Base-by-base conservation (phyloP, 1,140 invertebrate species). In the Aphis craccivora region DNA sequence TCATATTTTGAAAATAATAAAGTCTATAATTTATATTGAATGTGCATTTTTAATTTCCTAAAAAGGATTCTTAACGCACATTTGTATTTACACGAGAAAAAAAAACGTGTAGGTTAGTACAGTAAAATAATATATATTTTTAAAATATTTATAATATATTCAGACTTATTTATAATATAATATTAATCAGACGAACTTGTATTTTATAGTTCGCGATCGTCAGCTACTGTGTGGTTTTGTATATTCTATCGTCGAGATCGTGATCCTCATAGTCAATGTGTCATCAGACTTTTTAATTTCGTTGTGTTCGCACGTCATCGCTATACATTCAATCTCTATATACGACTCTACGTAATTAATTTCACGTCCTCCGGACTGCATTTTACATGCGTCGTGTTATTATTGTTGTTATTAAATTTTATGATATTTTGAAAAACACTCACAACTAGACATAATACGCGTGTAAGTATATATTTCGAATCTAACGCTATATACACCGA, bases 261-360 rank as follows among this genome's bases (percentile, higher is more conserved):
- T 91, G 90, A 83, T 91, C 76, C 9, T 2, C 67, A 37, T 30
- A 30, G 37, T 67, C 43, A 40, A 93, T 53, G 48, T 93, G 91
- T 93, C 91, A n/a, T 83, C 90, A 76, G 67, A 53, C 67, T 86
- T 86, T 92, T 93, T 93, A 93, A 93, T 93, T 93, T 86, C 22
- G 91, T 93, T 51, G 37, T 93, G 91, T 93, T 51, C 51, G 91
- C 48, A 48, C 91, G 91, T 93, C 91, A 93, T 53, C 91, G 48
- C 76, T 40, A 22, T 87, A 48, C n/a, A 48, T 51, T 2, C 3
- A 55, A n/a, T 76, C 60, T n/a, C 30, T 76, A 20, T 76, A 76
- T 76, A 76, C 60, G 14, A 76, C 60, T 76, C 37, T 43, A 18
- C 20, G 8, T 92, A 83, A 92, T 92, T 92, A 92, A 92, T 92